These are phyloP conservation scores for Acestrorhynchus altus DNA, from an alignment of 2,797 vertebrate genomes.

Conservation along the genomic window DNA sequence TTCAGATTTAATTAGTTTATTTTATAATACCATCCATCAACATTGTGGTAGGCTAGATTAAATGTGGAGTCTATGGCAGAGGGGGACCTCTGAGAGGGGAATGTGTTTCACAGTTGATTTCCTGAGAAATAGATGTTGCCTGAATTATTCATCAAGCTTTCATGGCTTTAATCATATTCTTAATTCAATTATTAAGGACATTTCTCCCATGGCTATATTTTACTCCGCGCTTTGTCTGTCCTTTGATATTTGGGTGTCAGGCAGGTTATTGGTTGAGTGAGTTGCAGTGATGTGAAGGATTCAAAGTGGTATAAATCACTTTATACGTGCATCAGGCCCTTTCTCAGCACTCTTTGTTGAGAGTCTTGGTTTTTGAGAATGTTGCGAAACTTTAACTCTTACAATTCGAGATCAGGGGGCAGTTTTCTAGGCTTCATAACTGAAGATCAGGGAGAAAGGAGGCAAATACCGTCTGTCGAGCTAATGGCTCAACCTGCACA, in stretches of 20 bases:
- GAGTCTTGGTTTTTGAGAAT: neutral
- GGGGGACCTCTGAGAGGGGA: conserved; percentile 72
- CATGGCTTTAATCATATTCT: conserved; percentile 75
- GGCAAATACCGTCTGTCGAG: too few relatives aligned
- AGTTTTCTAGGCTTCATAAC: too few relatives aligned
- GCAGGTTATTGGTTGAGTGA: conserved; percentile 48
- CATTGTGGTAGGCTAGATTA: conserved; percentile 81
- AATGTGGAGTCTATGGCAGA: conserved; percentile 78
- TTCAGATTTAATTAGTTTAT: conserved; percentile 88
- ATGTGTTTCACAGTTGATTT: conserved; percentile 84
- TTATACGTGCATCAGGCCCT: neutral
- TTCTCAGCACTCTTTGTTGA: too few relatives aligned
- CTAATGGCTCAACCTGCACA: too few relatives aligned
- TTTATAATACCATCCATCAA: conserved; percentile 93
- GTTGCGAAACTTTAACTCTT: too few relatives aligned
- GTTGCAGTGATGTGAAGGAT: neutral
- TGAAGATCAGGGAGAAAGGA: too few relatives aligned
- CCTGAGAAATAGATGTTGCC: conserved; percentile 77
- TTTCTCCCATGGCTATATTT: conserved; percentile 66
- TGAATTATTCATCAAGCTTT: conserved; percentile 87
- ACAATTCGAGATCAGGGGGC: too few relatives aligned
- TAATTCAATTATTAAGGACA: conserved; percentile 69
- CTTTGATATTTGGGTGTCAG: conserved; percentile 58
- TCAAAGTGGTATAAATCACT: neutral
- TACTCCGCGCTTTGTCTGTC: conserved; percentile 56